Evolutionary conservation across 1,140 invertebrate species (phyloP).

Genomic region (Euwallacea similis): DNA sequence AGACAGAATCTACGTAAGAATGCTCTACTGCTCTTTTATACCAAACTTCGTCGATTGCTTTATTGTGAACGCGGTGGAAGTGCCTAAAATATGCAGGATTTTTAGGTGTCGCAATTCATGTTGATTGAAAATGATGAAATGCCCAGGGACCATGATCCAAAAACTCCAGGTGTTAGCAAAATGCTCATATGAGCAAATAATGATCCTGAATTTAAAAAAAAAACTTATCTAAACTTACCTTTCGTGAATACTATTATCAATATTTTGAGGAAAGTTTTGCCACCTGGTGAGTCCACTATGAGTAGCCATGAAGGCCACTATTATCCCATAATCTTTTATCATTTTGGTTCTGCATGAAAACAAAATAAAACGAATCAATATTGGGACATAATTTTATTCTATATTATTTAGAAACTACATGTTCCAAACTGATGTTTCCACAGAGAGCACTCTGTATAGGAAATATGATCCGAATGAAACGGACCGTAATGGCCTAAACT

Average conservation of each 20-base stretch:
- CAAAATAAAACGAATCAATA: not conserved
- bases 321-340: conserved; percentile 80
- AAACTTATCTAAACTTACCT: conserved; percentile 39
- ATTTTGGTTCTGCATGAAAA: conserved; percentile 62
- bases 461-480: no score
- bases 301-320: conserved; percentile 83
- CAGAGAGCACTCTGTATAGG: no score
- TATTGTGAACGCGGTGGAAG: conserved; percentile 75
- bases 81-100: conserved; percentile 55
- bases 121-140: no score
- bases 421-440: no score
- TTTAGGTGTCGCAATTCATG: no score
- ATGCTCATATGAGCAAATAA: not conserved
- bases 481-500: no score
- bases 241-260: conserved; percentile 42
- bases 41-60: conserved; percentile 90
- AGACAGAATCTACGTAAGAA: conserved; percentile 77
- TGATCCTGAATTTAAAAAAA: not conserved
- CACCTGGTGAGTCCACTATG: conserved; percentile 86
- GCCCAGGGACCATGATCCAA: no score
- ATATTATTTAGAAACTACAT: no score
- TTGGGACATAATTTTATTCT: no score
- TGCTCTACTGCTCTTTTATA: conserved; percentile 92
- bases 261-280: conserved; percentile 71
- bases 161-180: no score